Base-by-base conservation (phyloP, 2,113 vertebrate species). In the Seriola quinqueradiata region DNA sequence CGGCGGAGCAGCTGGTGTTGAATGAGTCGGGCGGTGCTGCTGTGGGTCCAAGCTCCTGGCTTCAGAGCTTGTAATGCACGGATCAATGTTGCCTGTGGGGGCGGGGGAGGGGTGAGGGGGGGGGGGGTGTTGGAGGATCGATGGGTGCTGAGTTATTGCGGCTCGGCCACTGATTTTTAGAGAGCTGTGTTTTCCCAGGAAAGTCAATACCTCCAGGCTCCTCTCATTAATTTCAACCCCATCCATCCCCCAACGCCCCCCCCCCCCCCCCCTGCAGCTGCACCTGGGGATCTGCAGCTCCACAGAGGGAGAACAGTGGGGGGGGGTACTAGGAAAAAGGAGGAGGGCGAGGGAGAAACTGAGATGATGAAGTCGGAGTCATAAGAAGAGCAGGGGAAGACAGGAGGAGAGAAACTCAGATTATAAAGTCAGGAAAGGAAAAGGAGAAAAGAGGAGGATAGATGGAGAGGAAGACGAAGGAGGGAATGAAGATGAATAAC, bases 131-230 rank as follows among this genome's bases (percentile, higher is more conserved):
- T 34, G 82, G 23, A 83, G 86, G 85, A 93, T 93, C 91, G 85
- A 94, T 94, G 87, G 84, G 84, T 87, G 90, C 86, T 94, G 93
- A 95, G 89, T 94, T 94, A 94, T 92, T 94, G 91, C 90, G 75
- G 92, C 91, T 93, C 85, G 81, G 90, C 88, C 89, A 85, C 91
- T 93, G 91, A 93, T 93, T 93, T 92, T 92, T 88, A 85, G 89
- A 92, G 93, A 93, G 93, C 90, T 92, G 93, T 95, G 94, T 95
- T 95, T 95, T 94, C 92, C 93, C 93, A 93, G 93, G 93, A 93
- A 93, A 94, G 94, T 94, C 93, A 90, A 95, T 94, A 94, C 92
- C 91, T 92, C 84, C 89, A 89, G 87, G 92, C 92, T 92, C 88
- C 83, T 83, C 92, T 92, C 93, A 93, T 92, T 93, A 91, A 90